Evolutionary conservation across 2,113 vertebrate species (phyloP).

Genomic region (Epinephelus lanceolatus): DNA sequence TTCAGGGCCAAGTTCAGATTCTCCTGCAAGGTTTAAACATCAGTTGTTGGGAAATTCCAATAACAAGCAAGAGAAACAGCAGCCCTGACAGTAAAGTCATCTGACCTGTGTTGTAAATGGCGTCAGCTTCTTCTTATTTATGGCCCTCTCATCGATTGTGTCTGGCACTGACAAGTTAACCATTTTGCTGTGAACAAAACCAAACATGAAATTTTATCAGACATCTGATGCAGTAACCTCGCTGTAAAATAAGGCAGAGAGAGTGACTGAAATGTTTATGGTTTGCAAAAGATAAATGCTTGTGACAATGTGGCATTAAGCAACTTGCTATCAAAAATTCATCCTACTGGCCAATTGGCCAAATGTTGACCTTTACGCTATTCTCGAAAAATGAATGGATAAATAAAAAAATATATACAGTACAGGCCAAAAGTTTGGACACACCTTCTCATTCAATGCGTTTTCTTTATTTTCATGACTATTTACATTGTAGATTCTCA

Average conservation of each 20-base stretch:
- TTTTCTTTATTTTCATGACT: too few species aligned
- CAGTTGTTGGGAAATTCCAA: background rate
- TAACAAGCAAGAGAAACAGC: background rate
- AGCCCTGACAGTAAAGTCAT: background rate
- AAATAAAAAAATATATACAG: too few species aligned
- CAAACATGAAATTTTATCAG: conserved; percentile 5
- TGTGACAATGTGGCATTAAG: background rate
- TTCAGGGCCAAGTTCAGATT: conserved; percentile 97
- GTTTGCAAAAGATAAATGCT: background rate
- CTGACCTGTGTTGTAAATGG: conserved; percentile 94
- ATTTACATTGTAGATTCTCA: too few species aligned
- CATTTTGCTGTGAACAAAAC: conserved; percentile 90
- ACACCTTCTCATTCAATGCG: too few species aligned
- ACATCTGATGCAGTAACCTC: background rate
- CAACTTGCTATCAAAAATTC: background rate
- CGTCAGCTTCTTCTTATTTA: conserved; percentile 97
- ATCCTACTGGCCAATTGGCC: background rate
- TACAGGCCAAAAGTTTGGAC: too few species aligned
- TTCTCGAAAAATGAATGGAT: too few species aligned
- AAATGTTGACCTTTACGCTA: too few species aligned
- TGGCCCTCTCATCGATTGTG: conserved; percentile 96
- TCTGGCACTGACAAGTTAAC: conserved; percentile 97
- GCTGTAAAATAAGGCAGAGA: background rate
- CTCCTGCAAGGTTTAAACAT: conserved; percentile 83
- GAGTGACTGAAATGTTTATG: background rate